Base-by-base conservation (phyloP, 2,113 vertebrate species). In the Podiceps cristatus region DNA sequence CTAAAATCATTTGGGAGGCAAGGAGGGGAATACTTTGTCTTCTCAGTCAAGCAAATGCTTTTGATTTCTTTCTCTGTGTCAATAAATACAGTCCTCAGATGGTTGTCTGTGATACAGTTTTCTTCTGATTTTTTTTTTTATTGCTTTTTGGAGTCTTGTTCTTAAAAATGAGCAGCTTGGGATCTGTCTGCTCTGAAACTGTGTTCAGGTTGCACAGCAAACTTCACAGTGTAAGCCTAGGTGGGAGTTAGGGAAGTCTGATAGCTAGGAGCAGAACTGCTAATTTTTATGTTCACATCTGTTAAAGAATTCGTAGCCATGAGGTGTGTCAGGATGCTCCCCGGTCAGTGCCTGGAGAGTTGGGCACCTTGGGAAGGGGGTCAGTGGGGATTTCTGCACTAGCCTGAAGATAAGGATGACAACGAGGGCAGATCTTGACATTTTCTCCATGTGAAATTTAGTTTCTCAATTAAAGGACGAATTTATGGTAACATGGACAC, bases 311-410 rank as follows among this genome's bases (percentile, higher is more conserved):
- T 33, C 10, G 6, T 5, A 60, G 29, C 23, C 23, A 2, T 0
- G 5, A 44, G 63, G 11, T 20, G 8, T 35, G 47, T 1, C 1
- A 50, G 31, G 31, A 62, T 28, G 31, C 8, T 81, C 8, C 20
- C 75, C 1, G 3, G 40, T 19, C 19, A 28, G 31, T 31, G 45
- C 66, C n/a, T 44, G 45, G 33, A 37, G 27, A 28, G 42, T 25
- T 0, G 0, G 14, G 19, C 9, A 13, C 35, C 18, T 6, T 18
- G 28, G 50, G 49, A 67, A 0, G 4, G 47, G 14, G 11, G 3
- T n/a, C 13, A 24, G 0, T 28, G 24, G 53, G 10, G 10, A 24
- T 31, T 66, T 44, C 59, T 52, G 2, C 22, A 2, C 11, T 13
- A 56, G 7, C 31, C 53, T 18, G 28, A 50, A 81, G 75, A 18